A percentile compares a stretch with the other conserved stretches of the same genome.
phyloP scores from a whole-genome alignment of 2,113 vertebrate species.

The Brachypodius melanocephalos region DNA sequence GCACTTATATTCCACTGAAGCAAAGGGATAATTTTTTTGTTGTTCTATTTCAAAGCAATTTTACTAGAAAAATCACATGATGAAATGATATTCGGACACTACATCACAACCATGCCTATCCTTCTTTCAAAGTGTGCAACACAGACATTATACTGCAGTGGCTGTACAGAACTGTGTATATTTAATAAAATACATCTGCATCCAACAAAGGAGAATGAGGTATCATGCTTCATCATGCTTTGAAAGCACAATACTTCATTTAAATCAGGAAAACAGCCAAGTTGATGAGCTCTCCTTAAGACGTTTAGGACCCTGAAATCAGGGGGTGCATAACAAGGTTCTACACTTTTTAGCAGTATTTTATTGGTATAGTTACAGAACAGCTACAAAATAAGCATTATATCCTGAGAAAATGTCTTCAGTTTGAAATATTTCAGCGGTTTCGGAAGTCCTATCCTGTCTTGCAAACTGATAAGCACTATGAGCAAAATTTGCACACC shows the following conservation, averaged over 20 bases:
- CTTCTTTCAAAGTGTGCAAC: not conserved
- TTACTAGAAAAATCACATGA: not conserved
- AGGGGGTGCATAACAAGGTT: not conserved
- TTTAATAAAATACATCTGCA: not conserved
- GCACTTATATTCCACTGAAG: not conserved
- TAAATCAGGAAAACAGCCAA: not conserved
- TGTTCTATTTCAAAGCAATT: not conserved
- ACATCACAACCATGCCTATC: not conserved
- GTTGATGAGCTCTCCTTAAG: not conserved
- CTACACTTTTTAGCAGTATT: not conserved
- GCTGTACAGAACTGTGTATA: not conserved
- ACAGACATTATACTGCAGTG: not conserved
- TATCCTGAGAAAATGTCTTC: not conserved
- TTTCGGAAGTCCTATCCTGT: not conserved
- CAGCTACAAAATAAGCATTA: not conserved
- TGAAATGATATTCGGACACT: not conserved
- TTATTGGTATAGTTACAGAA: not conserved
- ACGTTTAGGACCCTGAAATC: accelerated
- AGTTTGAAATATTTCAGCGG: not conserved
- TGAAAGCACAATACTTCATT: not conserved
- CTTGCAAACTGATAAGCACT: not conserved
- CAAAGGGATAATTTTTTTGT: not conserved
- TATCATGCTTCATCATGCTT: not conserved
- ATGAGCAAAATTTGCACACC: not conserved
- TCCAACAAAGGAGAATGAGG: not conserved